Conservation (phyloP, 2,888 invertebrate genomes). For the Toxonevra muliebris region DNA sequence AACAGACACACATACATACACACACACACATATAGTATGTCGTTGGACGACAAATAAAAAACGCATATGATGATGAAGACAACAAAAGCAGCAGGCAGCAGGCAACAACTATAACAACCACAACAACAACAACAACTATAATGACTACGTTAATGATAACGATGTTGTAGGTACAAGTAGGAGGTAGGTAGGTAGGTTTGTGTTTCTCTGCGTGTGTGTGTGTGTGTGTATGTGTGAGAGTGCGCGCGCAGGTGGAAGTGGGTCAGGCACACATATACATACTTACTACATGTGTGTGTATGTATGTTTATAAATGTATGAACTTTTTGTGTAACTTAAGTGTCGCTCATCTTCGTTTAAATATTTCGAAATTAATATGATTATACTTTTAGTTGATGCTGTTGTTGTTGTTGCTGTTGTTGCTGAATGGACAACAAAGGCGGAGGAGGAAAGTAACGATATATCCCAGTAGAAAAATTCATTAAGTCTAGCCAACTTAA, state of each 20-base stretch:
- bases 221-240: too few species aligned
- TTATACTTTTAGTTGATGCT: slow-evolving; percentile 3
- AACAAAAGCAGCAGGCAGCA: too few species aligned
- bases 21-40: too few species aligned
- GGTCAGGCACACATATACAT: not conserved
- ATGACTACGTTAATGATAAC: slow-evolving; percentile 21
- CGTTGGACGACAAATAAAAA: too few species aligned
- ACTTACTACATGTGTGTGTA: not conserved
- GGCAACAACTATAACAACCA: not conserved
- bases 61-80: too few species aligned
- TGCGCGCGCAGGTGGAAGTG: not conserved
- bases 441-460: too few species aligned
- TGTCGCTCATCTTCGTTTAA: slow-evolving; percentile 19
- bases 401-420: not conserved
- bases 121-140: slow-evolving; percentile 1
- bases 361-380: slow-evolving; percentile 22
- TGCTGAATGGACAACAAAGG: not conserved
- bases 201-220: too few species aligned
- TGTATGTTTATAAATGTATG: not conserved
- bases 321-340: slow-evolving; percentile 4
- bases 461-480: too few species aligned
- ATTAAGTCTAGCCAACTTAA: too few species aligned
- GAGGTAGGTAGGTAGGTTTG: too few species aligned
- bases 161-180: slow-evolving; percentile 6
- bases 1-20: not conserved